phyloP scores from a whole-genome alignment of 2,888 invertebrate species.

The Drosophila vallismaia region DNA sequence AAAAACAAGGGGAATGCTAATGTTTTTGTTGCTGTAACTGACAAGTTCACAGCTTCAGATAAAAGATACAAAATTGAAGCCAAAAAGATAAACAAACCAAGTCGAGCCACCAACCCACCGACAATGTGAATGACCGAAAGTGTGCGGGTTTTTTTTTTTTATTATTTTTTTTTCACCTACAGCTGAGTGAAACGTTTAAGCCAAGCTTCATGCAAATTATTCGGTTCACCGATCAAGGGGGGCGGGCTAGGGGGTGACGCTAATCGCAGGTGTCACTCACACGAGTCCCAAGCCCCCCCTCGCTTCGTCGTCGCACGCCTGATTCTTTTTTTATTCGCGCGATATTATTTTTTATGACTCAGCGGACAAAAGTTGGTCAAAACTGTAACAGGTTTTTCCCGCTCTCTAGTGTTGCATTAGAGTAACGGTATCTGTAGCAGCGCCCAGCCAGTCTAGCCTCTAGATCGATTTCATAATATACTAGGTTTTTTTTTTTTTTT shows the following conservation, averaged over 20 bases:
- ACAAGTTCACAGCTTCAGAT: slow-evolving; percentile 46
- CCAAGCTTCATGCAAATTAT: slow-evolving; percentile 69
- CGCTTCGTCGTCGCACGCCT: slow-evolving; percentile 54
- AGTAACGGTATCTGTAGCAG: slow-evolving; percentile 63
- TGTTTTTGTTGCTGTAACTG: slow-evolving; percentile 36
- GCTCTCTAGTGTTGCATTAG: slow-evolving; percentile 28
- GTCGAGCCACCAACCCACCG: neutral
- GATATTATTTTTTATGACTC: slow-evolving; percentile 50
- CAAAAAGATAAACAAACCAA: slow-evolving; percentile 36
- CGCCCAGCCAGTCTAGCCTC: neutral
- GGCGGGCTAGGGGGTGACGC: slow-evolving; percentile 40
- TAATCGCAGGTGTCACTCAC: slow-evolving; percentile 78
- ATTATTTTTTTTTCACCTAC: neutral
- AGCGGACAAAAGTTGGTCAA: slow-evolving; percentile 32
- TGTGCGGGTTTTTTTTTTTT: slow-evolving; percentile 4
- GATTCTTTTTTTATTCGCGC: neutral
- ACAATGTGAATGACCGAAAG: slow-evolving; percentile 67
- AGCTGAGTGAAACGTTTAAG: slow-evolving; percentile 44
- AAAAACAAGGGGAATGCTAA: slow-evolving; percentile 15
- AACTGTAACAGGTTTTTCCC: slow-evolving; percentile 68
- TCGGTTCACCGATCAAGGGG: slow-evolving; percentile 50
- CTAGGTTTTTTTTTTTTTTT: too few relatives aligned
- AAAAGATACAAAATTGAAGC: slow-evolving; percentile 19
- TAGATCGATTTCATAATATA: slow-evolving; percentile 32
- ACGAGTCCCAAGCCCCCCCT: slow-evolving; percentile 40